phyloP scores from a whole-genome alignment of 2,888 invertebrate species.

The Drosophila setosimentum region DNA sequence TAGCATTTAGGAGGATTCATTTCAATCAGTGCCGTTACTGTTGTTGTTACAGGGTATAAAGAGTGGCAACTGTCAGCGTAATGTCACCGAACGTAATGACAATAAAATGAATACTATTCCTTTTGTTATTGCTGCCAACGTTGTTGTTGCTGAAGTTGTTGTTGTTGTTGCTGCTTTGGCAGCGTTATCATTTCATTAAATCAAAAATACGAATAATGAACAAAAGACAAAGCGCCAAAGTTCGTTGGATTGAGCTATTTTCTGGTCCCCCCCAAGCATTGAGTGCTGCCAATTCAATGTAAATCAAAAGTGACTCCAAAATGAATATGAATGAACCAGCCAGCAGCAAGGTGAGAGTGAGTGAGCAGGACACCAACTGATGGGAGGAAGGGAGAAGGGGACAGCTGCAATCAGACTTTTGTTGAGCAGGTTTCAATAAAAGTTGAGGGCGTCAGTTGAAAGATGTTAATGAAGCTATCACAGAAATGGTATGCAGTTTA shows the following conservation, averaged over 20 bases:
- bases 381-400: background rate
- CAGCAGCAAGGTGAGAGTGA: constrained; percentile 4
- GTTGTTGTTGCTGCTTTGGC: constrained; percentile 7
- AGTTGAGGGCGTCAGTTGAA: constrained; percentile 24
- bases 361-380: background rate
- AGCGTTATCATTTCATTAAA: constrained; percentile 76
- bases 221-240: constrained; percentile 48
- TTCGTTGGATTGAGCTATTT: constrained; percentile 35
- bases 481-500: constrained; percentile 57
- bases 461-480: constrained; percentile 49
- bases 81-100: constrained; percentile 60
- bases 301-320: constrained; percentile 56
- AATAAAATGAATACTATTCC: constrained; percentile 60
- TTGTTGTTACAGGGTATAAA: constrained; percentile 2
- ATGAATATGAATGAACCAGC: constrained; percentile 54
- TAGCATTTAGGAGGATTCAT: background rate
- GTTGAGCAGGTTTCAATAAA: constrained; percentile 57
- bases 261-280: constrained; percentile 16
- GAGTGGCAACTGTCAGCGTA: constrained; percentile 42
- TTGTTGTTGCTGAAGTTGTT: constrained; percentile 6
- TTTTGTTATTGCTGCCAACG: constrained; percentile 18
- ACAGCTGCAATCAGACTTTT: constrained; percentile 38
- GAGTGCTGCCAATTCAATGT: constrained; percentile 70
- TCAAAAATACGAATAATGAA: constrained; percentile 60
- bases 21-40: background rate